These are phyloP conservation scores for Seriola rivoliana DNA, from an alignment of 2,113 vertebrate genomes.

Conservation along the genomic window DNA sequence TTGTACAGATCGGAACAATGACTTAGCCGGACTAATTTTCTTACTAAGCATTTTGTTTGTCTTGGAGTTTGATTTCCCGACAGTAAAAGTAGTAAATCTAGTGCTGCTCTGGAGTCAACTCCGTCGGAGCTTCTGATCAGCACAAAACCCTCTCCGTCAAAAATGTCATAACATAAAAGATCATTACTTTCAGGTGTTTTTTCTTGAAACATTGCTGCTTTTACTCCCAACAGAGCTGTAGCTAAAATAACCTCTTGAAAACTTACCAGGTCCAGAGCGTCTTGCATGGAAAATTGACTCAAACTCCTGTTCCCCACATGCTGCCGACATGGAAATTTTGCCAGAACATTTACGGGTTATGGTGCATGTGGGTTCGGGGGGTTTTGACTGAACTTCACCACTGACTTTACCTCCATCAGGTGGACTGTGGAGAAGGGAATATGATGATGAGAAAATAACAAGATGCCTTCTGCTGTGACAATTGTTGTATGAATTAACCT, in stretches of 20 bases:
- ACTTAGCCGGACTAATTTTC: constrained; percentile 7
- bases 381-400: constrained; percentile 45
- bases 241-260: constrained; percentile 37
- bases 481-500: constrained; percentile 80
- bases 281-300: constrained; percentile 40
- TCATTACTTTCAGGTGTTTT: constrained; percentile 11
- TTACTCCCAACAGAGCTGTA: constrained; percentile 38
- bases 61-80: constrained; percentile 18
- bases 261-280: constrained; percentile 32
- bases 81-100: background rate
- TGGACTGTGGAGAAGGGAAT: constrained; percentile 61
- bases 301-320: constrained; percentile 34
- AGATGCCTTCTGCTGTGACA: constrained; percentile 86
- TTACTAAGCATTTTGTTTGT: constrained; percentile 7
- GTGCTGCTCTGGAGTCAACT: background rate
- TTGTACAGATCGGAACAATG: constrained; percentile 34
- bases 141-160: constrained; percentile 36
- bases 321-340: constrained; percentile 35
- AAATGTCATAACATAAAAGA: background rate
- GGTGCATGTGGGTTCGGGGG: constrained; percentile 33
- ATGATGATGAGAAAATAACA: constrained; percentile 61
- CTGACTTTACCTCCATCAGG: constrained; percentile 54
- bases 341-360: constrained; percentile 57
- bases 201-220: constrained; percentile 60
- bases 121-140: constrained; percentile 3